Evolutionary conservation across 2,888 invertebrate genomes (phyloP).

Genomic region (Tethea ocularis): DNA sequence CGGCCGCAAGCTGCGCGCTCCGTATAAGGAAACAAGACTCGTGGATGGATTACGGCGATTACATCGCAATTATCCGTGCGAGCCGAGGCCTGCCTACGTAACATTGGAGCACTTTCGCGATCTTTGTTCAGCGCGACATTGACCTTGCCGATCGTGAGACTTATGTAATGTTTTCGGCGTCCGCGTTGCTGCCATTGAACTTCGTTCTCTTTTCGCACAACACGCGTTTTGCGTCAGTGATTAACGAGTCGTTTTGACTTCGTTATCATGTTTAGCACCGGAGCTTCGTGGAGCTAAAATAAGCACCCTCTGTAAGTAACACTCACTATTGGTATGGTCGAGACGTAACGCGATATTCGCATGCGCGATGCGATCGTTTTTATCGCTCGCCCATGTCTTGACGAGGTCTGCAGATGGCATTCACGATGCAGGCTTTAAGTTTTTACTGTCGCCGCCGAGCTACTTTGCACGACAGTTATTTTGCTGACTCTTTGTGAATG

Average conservation of each 20-base stretch:
- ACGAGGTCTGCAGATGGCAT: slow-evolving; percentile 66
- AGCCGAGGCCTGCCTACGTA: slow-evolving; percentile 58
- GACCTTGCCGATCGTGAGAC: slow-evolving; percentile 61
- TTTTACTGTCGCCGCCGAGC: slow-evolving; percentile 59
- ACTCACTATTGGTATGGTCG: slow-evolving; percentile 51
- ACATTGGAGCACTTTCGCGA: slow-evolving; percentile 78
- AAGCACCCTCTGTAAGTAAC: slow-evolving; percentile 36
- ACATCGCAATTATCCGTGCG: slow-evolving; percentile 78
- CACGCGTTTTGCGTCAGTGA: slow-evolving; percentile 53
- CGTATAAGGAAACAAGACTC: slow-evolving; percentile 77
- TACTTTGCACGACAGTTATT: slow-evolving; percentile 58
- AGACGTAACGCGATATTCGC: slow-evolving; percentile 60
- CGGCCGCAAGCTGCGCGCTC: slow-evolving; percentile 76
- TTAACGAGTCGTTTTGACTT: slow-evolving; percentile 40
- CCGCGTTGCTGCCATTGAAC: slow-evolving; percentile 66
- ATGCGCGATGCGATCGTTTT: slow-evolving; percentile 66
- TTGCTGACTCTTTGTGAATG: slow-evolving; percentile 54
- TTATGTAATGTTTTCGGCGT: slow-evolving; percentile 73
- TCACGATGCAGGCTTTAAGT: slow-evolving; percentile 58
- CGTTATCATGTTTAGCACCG: slow-evolving; percentile 53
- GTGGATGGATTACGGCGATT: slow-evolving; percentile 81
- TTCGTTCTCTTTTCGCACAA: slow-evolving; percentile 46
- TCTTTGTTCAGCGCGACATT: slow-evolving; percentile 78
- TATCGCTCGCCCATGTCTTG: slow-evolving; percentile 58
- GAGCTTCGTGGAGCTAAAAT: slow-evolving; percentile 31